Conservation (phyloP, 2,113 vertebrate species). For the Lepidothrix coronata region DNA sequence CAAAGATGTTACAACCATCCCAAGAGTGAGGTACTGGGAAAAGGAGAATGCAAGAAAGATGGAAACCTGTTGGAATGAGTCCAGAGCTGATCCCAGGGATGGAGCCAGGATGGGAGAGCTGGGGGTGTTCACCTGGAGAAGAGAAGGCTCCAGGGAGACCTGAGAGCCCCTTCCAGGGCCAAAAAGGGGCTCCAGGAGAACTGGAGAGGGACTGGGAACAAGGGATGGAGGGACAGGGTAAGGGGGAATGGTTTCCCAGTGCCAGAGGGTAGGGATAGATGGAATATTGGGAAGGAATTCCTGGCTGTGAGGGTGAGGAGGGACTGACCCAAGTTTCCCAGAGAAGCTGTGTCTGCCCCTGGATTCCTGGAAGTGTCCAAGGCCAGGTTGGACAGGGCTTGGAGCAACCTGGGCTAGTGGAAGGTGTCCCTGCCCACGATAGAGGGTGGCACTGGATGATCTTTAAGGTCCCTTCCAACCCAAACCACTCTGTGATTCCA, state of each 20-base stretch:
- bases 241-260: neutral
- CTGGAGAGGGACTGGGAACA: neutral
- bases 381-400: neutral
- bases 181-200: neutral
- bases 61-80: neutral
- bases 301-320: neutral
- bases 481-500: neutral
- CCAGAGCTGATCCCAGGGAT: neutral
- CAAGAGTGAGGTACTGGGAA: rapidly evolving
- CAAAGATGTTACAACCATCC: neutral
- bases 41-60: neutral
- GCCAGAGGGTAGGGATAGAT: rapidly evolving
- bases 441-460: rapidly evolving
- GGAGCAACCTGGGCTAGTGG: neutral
- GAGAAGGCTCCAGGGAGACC: neutral
- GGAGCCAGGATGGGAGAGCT: neutral
- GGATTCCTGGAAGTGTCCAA: neutral
- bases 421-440: neutral
- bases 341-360: neutral
- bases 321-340: neutral
- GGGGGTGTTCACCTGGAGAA: rapidly evolving
- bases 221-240: rapidly evolving
- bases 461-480: rapidly evolving
- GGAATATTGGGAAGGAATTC: neutral
- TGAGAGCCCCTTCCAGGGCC: neutral